Base-by-base conservation (phyloP, 2,113 vertebrate genomes). In the Zosterops pallidus region DNA sequence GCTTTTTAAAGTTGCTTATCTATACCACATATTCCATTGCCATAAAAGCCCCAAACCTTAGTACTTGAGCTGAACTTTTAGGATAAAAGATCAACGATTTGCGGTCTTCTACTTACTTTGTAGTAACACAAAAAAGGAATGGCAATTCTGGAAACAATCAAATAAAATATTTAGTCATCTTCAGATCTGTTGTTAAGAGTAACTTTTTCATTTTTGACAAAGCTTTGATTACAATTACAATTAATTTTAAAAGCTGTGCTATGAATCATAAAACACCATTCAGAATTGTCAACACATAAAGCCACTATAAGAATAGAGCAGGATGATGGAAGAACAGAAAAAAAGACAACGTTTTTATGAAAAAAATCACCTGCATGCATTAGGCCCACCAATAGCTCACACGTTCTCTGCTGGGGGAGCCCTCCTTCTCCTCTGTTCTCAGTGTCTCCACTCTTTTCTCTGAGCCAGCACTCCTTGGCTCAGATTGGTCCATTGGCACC, bases 271-370 rank as follows among this genome's bases (percentile, higher is more conserved):
- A 91, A 75, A 10, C 21, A 72, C 14, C 6, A 5, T 50, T 86
- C 47, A 63, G 60, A 83, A 26, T 28, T 84, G 35, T 59, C 53
- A 78, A 46, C 31, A 63, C 28, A 28, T 10, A 55, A 74, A 87
- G 7, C 64, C n/a, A 25, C 46, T 69, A 25, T 37, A 80, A 57
- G 50, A 56, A 20, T 28, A 77, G 2, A 70, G 41, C 31, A 56
- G 33, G 16, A 39, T 46, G 4, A 46, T 84, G 35, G 60, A 67
- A 89, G 47, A 57, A 49, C 5, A 50, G 29, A 69, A 57, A 35
- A 82, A 77, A 56, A 5, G 8, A 19, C 5, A n/a, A 25, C 0
- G 0, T 59, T 80, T 37, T 25, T 24, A 39, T 15, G 44, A 29
- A 52, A 83, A 72, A 71, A 19, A 19, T 25, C 47, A 47, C 7